A percentile compares a stretch with the other conserved stretches of the same genome.
phyloP scores from a whole-genome alignment of 2,113 vertebrate species.

The Psammodynastes pulverulentus region DNA sequence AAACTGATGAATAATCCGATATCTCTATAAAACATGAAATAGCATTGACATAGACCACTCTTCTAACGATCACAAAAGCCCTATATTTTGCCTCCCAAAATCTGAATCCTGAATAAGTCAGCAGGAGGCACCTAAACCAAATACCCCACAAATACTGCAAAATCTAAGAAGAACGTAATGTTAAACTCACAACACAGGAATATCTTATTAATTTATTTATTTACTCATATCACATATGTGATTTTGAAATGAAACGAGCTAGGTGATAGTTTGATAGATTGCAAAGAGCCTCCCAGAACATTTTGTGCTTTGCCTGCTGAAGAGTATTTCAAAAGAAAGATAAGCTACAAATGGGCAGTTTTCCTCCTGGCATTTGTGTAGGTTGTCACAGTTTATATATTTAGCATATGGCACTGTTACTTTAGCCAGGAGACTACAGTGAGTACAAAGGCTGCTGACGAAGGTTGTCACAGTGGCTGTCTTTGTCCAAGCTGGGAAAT shows the following conservation, averaged over 20 bases:
- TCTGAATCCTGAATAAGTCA: neutral
- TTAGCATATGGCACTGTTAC: neutral
- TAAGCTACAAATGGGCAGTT: neutral
- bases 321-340: neutral
- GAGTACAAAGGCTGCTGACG: neutral
- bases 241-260: neutral
- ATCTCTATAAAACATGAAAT: neutral
- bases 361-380: neutral
- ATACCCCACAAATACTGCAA: neutral
- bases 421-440: neutral
- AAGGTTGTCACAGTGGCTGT: neutral
- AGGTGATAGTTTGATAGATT: neutral
- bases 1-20: neutral
- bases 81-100: neutral
- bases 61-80: neutral
- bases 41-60: neutral
- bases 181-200: neutral
- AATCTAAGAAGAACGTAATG: neutral
- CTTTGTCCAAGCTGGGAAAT: neutral
- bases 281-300: neutral
- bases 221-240: neutral
- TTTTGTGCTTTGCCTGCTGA: neutral
- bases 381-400: neutral
- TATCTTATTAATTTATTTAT: neutral
- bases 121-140: neutral